Evolutionary conservation across 2,888 invertebrate genomes (phyloP), one percentile per base, ranked within the genome.

Genomic region (Stomorhina lunata): DNA sequence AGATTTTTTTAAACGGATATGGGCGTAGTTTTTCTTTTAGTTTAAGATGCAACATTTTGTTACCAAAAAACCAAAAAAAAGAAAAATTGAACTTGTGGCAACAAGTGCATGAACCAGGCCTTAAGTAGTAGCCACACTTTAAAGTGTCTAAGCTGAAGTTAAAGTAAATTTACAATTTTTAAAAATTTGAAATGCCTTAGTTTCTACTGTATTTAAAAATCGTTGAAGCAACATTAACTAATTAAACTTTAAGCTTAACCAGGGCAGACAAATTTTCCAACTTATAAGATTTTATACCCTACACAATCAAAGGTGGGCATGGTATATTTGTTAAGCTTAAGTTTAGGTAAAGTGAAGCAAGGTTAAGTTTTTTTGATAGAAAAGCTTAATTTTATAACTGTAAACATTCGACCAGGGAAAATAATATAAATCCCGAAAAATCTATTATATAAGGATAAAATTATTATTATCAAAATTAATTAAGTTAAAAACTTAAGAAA

Each of bases 161-260:
- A 77, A 69, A 77, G 68, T 61, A 32, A 40, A 69, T 45, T 43
- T 15, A 29, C 0, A 6, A 75, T 2, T 25, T 0, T 9, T n/a
- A 1, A 9, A 40, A 6, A 15, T 20, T 9, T 43, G 5, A 20
- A 53, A 27, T 27, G 12, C 22, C 50, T 15, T 3, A 37, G 57
- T 15, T 76, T 61, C n/a, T 17, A 55, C 63, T 55, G 45, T 55
- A 55, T 29, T 17, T 37, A 27, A 55, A 55, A 63, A 32, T 59
- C 10, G 43, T 66, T 73, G 40, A 68, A n/a, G 34, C 53, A 68
- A 53, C 68, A 27, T 68, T 55, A 66, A 73, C 72, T 80, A 80
- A 80, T 80, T 80, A 80, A 80, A 80, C 72, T 73, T 66, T 80
- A 43, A 53, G 79, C 72, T 50, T 27, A 59, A 73, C 29, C 72